These are phyloP conservation scores for Asteroscopus sphinx DNA, from an alignment of 2,888 invertebrate species.

Conservation along the genomic window DNA sequence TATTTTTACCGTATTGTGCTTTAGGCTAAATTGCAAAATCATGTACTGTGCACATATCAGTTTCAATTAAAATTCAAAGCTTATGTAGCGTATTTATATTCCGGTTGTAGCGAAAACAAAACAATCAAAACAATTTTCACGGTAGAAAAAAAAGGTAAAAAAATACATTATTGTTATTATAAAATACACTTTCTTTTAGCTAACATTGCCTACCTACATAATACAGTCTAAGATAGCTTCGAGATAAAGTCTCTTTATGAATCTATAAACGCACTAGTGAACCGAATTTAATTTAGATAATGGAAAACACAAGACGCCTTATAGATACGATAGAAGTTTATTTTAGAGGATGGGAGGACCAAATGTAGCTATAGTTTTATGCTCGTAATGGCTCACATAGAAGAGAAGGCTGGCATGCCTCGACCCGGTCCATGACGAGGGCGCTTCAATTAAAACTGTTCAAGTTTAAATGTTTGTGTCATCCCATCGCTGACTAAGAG, in stretches of 20 bases:
- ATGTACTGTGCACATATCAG: constrained; percentile 1
- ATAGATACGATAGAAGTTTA: constrained; percentile 48
- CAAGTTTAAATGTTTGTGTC: constrained; percentile 85
- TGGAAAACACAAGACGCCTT: constrained; percentile 63
- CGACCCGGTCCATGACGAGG: constrained; percentile 72
- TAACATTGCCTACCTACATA: constrained; percentile 29
- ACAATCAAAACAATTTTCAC: background rate
- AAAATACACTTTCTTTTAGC: constrained; percentile 21
- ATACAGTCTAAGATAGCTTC: constrained; percentile 48
- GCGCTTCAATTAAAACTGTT: constrained; percentile 85
- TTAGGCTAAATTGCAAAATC: background rate
- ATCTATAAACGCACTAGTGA: constrained; percentile 63
- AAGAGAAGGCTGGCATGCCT: constrained; percentile 50
- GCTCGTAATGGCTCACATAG: constrained; percentile 61
- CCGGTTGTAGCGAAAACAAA: background rate
- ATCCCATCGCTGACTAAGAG: constrained; percentile 70
- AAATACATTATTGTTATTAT: constrained; percentile 7
- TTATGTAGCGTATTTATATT: background rate
- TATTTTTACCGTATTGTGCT: background rate
- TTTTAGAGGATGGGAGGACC: constrained; percentile 40
- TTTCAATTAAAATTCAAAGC: constrained; percentile 17
- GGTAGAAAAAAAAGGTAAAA: background rate
- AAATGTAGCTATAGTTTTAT: constrained; percentile 60
- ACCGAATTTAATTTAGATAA: constrained; percentile 73
- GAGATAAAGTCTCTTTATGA: constrained; percentile 63